phyloP scores from a whole-genome alignment of 92 coral and sea anemone species.

The Diadumene lineata region DNA sequence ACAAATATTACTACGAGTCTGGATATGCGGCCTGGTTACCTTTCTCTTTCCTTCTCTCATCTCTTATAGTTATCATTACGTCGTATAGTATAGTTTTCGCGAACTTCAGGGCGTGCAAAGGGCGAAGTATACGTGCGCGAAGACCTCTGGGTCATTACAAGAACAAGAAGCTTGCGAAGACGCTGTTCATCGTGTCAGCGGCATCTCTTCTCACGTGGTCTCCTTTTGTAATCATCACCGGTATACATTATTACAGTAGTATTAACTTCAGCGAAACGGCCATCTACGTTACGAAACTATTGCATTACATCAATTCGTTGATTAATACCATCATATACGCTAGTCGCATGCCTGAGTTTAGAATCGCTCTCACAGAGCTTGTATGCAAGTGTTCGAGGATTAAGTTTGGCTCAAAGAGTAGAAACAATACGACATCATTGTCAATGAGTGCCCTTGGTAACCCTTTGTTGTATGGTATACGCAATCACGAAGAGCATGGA shows the following conservation, averaged over 20 bases:
- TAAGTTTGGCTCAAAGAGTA: neutral
- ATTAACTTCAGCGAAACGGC: slow-evolving; percentile 9
- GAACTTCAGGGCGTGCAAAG: slow-evolving; percentile 26
- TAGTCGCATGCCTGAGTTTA: slow-evolving; percentile 41
- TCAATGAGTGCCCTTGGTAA: slow-evolving; percentile 18
- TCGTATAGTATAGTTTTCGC: slow-evolving; percentile 40
- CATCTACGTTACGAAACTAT: slow-evolving; percentile 18
- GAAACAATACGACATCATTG: slow-evolving; percentile 3
- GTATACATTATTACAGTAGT: slow-evolving; percentile 32
- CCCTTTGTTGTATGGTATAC: neutral
- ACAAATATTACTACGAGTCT: slow-evolving; percentile 2
- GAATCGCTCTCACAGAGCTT: slow-evolving; percentile 23
- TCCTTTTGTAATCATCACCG: slow-evolving; percentile 35
- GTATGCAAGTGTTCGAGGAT: slow-evolving; percentile 14
- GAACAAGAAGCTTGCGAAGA: slow-evolving; percentile 40
- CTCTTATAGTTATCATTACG: slow-evolving; percentile 24
- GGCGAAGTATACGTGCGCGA: neutral
- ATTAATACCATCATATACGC: slow-evolving; percentile 43
- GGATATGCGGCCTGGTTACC: slow-evolving; percentile 46
- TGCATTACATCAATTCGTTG: slow-evolving; percentile 38
- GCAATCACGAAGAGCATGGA: slow-evolving; percentile 1
- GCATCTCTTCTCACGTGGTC: slow-evolving; percentile 43
- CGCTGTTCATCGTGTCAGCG: slow-evolving; percentile 28
- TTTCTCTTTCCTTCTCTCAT: slow-evolving; percentile 30
- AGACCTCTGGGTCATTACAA: slow-evolving; percentile 19